Conservation (phyloP, 2,888 invertebrate genomes). For the Hirtodrosophila trivittata region DNA sequence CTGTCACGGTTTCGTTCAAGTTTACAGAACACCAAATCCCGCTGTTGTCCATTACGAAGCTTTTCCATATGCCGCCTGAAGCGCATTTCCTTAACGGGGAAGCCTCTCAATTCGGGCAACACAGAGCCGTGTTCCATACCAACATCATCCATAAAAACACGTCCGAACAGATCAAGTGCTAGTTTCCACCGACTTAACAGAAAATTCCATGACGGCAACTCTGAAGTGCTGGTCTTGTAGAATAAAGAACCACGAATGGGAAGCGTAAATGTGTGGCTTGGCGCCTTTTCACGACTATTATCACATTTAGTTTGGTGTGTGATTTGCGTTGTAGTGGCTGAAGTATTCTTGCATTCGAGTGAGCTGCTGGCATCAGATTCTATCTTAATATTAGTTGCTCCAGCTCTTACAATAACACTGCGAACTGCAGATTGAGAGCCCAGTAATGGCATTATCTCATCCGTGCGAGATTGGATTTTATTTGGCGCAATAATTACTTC, state of each 20-base stretch:
- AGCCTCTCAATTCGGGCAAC: slow-evolving; percentile 97
- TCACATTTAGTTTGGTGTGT: too few relatives aligned
- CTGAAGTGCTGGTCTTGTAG: slow-evolving; percentile 86
- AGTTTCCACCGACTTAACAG: slow-evolving; percentile 97
- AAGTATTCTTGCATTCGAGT: slow-evolving; percentile 32
- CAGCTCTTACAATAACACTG: slow-evolving; percentile 95
- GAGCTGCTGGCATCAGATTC: slow-evolving; percentile 42
- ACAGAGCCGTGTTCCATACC: slow-evolving; percentile 97
- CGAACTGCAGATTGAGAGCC: slow-evolving; percentile 86
- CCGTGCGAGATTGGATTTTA: slow-evolving; percentile 83
- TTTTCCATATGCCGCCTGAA: slow-evolving; percentile 99
- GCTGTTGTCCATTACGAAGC: slow-evolving; percentile 94
- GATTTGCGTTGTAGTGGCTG: slow-evolving; percentile 19
- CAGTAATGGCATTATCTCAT: slow-evolving; percentile 54
- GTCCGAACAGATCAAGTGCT: slow-evolving; percentile 95
- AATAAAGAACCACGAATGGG: slow-evolving; percentile 81
- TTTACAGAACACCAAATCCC: slow-evolving; percentile 91
- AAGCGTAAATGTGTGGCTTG: slow-evolving; percentile 59
- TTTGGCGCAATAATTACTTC: slow-evolving; percentile 90
- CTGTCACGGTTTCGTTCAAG: slow-evolving; percentile 96
- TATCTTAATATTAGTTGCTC: too few relatives aligned
- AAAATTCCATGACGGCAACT: slow-evolving; percentile 95
- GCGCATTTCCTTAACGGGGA: slow-evolving; percentile 98
- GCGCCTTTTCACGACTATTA: slow-evolving; percentile 87
- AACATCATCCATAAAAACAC: slow-evolving; percentile 99